Conservation (phyloP, 2,888 invertebrate species). For the Stenurella melanura region DNA sequence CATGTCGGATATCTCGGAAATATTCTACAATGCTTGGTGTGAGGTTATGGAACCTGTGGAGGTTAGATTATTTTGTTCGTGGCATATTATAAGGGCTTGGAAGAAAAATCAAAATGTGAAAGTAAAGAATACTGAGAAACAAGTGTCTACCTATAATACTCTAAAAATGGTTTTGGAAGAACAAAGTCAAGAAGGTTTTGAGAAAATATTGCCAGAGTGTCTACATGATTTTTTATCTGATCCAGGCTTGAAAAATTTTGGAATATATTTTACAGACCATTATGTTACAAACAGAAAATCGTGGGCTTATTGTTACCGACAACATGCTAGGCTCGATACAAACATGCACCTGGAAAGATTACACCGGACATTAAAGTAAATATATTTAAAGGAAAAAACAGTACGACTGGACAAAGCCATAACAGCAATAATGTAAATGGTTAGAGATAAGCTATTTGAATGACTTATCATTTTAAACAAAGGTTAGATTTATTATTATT, state of each 20-base stretch:
- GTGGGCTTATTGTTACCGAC: slow-evolving; percentile 53
- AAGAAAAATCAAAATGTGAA: slow-evolving; percentile 44
- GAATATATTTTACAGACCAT: slow-evolving; percentile 48
- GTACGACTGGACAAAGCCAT: slow-evolving; percentile 57
- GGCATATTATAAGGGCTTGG: slow-evolving; percentile 49
- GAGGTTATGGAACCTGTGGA: slow-evolving; percentile 36
- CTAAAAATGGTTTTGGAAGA: slow-evolving; percentile 49
- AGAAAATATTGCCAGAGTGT: slow-evolving; percentile 44
- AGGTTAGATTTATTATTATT: slow-evolving; percentile 51
- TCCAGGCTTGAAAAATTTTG: slow-evolving; percentile 29
- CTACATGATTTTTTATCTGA: slow-evolving; percentile 29
- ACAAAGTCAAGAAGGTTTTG: slow-evolving; percentile 44
- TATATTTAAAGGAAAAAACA: slow-evolving; percentile 56
- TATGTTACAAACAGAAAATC: slow-evolving; percentile 41
- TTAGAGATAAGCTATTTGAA: slow-evolving; percentile 56
- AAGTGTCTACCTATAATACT: slow-evolving; percentile 26
- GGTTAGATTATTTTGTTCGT: slow-evolving; percentile 46
- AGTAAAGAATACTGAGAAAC: slow-evolving; percentile 39
- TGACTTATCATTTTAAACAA: slow-evolving; percentile 49
- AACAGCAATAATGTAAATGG: slow-evolving; percentile 55
- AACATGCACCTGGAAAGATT: slow-evolving; percentile 48
- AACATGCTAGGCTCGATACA: slow-evolving; percentile 43
- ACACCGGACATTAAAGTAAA: slow-evolving; percentile 49
- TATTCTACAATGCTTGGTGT: too few relatives aligned
- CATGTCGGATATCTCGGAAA: slow-evolving; percentile 48